Conservation (phyloP, 2,888 invertebrate species). For the Papilio protenor region DNA sequence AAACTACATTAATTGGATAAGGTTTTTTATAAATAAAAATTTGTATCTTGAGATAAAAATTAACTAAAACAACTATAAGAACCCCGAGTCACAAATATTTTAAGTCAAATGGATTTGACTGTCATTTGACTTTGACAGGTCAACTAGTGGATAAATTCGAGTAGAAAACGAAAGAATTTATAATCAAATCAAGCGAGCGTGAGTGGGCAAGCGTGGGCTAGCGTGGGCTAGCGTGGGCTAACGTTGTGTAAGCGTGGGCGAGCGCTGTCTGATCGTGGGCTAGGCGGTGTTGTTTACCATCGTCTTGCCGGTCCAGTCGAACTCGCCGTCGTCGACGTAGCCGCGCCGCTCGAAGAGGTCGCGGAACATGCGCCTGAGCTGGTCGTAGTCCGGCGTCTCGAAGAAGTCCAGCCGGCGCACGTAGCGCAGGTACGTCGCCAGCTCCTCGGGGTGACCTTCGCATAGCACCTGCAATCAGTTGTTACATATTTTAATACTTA, state of each 20-base stretch:
- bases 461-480: constrained; percentile 86
- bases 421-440: constrained; percentile 99
- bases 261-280: neutral
- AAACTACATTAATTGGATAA: neutral
- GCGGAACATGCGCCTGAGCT: constrained; percentile 97
- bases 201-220: neutral
- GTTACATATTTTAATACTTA: neutral
- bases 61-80: neutral
- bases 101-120: neutral
- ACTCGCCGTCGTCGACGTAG: constrained; percentile 95
- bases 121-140: neutral
- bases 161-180: neutral
- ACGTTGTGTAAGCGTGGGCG: neutral
- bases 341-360: constrained; percentile 95
- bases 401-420: constrained; percentile 99
- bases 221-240: neutral
- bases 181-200: neutral
- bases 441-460: constrained; percentile 96
- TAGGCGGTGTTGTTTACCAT: constrained; percentile 80
- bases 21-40: neutral
- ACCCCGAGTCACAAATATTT: neutral
- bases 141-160: constrained; percentile 7
- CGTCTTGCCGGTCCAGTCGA: constrained; percentile 97
- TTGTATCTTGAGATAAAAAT: neutral
- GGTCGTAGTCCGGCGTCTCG: constrained; percentile 99